These are phyloP conservation scores for Hoplostethus atlanticus DNA, from an alignment of 2,797 vertebrate genomes.

Conservation along the genomic window DNA sequence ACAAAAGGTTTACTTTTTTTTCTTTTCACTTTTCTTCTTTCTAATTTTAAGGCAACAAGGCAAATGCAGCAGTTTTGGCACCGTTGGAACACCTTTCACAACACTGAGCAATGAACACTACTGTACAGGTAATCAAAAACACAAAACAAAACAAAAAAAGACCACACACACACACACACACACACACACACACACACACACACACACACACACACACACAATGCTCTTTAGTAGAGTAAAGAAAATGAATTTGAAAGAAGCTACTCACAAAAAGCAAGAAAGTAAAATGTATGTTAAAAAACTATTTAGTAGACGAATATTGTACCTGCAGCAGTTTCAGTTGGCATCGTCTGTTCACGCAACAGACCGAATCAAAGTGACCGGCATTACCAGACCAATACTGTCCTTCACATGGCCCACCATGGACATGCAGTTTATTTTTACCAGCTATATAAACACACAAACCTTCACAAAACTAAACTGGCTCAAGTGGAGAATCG, in stretches of 20 bases:
- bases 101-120: neutral
- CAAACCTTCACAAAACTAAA: neutral
- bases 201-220: neutral
- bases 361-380: neutral
- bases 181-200: neutral
- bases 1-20: neutral
- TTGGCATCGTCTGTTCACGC: neutral
- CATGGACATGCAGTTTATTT: neutral
- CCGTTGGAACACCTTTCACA: neutral
- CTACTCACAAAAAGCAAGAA: neutral
- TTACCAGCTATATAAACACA: neutral
- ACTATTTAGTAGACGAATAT: constrained; percentile 12
- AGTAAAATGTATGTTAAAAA: neutral
- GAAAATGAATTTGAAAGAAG: too few relatives aligned
- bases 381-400: neutral
- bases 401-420: neutral
- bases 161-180: neutral
- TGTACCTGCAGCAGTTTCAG: constrained; percentile 32
- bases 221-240: too few relatives aligned
- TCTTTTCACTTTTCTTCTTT: neutral
- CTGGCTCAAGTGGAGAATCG: constrained; percentile 3
- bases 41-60: neutral
- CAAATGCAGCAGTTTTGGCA: constrained; percentile 25
- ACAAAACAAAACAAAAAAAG: too few relatives aligned
- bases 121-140: neutral